Evolutionary conservation across 2,113 vertebrate genomes (phyloP).

Genomic region (Forbesichthys papilliferus): DNA sequence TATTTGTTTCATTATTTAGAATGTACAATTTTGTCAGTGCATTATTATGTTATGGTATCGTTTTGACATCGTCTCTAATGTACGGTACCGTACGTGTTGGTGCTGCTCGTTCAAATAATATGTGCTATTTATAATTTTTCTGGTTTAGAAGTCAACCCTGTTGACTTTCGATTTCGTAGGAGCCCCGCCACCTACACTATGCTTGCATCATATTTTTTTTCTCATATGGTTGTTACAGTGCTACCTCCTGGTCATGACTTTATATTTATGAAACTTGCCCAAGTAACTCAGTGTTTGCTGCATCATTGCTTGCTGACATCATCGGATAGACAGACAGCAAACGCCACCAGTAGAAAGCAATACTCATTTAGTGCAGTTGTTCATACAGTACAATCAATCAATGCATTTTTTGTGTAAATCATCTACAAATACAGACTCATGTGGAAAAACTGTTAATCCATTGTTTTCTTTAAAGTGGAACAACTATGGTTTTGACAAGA

Average conservation of each 20-base stretch:
- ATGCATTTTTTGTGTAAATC: no score
- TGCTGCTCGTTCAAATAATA: background rate
- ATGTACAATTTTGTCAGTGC: background rate
- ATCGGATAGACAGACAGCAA: constrained; percentile 21
- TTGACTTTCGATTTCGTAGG: constrained; percentile 25
- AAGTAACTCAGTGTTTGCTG: constrained; percentile 58
- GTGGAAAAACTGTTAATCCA: no score
- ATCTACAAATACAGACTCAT: no score
- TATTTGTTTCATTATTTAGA: background rate
- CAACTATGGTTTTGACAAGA: no score
- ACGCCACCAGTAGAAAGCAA: background rate
- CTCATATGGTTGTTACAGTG: background rate
- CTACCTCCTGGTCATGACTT: background rate
- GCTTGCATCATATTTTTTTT: no score
- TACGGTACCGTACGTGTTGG: background rate
- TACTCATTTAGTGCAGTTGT: no score
- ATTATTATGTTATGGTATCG: background rate
- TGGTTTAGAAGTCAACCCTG: constrained; percentile 41
- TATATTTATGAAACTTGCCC: background rate
- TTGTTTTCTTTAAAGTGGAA: no score
- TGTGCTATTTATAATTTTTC: no score
- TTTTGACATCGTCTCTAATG: background rate
- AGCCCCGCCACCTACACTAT: no score
- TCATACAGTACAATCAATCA: no score
- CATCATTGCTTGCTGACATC: constrained; percentile 66